Percentiles rank a stretch among this genome's conserved stretches.
Evolutionary conservation across 2,888 invertebrate genomes (phyloP).

Genomic region (Megaustenia siamemsis): DNA sequence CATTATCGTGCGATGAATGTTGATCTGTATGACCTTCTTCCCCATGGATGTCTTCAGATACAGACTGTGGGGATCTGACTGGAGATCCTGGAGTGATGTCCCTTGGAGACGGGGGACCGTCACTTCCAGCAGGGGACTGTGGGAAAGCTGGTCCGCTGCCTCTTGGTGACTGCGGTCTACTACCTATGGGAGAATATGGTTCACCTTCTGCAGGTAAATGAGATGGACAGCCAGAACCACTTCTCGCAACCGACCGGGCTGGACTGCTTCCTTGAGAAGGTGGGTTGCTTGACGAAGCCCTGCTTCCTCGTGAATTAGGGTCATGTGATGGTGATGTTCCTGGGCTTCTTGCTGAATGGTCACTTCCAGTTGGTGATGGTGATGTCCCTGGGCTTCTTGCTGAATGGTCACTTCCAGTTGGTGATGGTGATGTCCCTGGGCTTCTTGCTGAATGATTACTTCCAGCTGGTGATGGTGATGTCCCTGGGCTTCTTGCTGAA

Average conservation of each 20-base stretch:
- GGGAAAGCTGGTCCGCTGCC: conserved; percentile 54
- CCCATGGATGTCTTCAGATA: background rate
- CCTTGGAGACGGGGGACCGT: conserved; percentile 32
- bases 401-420: no score
- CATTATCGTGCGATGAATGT: background rate
- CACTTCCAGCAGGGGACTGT: conserved; percentile 60
- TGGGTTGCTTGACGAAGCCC: conserved; percentile 11
- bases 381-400: no score
- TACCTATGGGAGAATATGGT: conserved; percentile 55
- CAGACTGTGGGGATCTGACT: background rate
- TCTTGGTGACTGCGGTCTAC: conserved; percentile 58
- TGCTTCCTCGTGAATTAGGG: conserved; percentile 33
- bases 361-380: no score
- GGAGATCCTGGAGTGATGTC: conserved; percentile 27
- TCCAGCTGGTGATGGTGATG: no score
- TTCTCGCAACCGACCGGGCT: conserved; percentile 41
- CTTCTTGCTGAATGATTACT: no score
- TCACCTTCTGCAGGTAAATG: conserved; percentile 57
- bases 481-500: no score
- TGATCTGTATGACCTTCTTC: background rate
- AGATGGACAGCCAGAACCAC: conserved; percentile 52
- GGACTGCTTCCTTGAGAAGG: conserved; percentile 42
- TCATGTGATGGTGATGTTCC: conserved; percentile 34
- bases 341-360: no score
- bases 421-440: no score